Conservation (phyloP, 2,113 vertebrate genomes). For the Dermatemys mawii region DNA sequence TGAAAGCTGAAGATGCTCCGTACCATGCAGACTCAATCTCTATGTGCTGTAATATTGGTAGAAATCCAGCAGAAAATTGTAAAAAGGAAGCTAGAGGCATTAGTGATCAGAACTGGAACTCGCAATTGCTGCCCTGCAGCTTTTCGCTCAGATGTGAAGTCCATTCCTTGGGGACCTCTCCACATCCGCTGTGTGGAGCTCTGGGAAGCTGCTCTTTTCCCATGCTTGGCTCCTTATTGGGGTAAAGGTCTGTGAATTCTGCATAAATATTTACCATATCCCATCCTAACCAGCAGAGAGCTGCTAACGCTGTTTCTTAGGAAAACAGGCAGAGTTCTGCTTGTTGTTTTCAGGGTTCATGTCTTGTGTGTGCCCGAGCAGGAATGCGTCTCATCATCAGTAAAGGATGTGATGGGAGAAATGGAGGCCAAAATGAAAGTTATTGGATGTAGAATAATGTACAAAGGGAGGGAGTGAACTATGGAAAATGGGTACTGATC, state of each 20-base stretch:
- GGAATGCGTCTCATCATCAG: neutral
- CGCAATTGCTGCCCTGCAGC: neutral
- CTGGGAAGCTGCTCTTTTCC: slow-evolving; percentile 77
- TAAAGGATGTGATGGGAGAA: neutral
- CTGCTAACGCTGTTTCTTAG: slow-evolving; percentile 22
- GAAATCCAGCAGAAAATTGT: neutral
- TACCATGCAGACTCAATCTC: rapidly evolving
- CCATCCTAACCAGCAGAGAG: slow-evolving; percentile 54
- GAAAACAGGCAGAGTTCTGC: slow-evolving; percentile 2
- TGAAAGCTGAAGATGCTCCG: rapidly evolving
- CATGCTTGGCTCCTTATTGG: slow-evolving; percentile 73
- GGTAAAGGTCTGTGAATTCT: slow-evolving; percentile 79
- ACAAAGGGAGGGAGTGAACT: neutral
- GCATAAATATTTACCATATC: slow-evolving; percentile 73
- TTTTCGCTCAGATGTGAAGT: neutral
- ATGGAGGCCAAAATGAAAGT: neutral
- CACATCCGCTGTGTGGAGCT: slow-evolving; percentile 32
- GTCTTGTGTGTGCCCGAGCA: neutral
- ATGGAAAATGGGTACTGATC: neutral
- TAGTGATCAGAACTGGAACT: neutral
- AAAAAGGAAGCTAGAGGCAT: neutral
- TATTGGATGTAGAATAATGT: neutral
- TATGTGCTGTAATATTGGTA: neutral
- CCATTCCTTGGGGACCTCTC: slow-evolving; percentile 43
- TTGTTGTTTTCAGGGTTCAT: slow-evolving; percentile 6